Percentiles rank a stretch among this genome's conserved stretches.
phyloP scores from a whole-genome alignment of 1,140 invertebrate species.

The Orussus abietinus region DNA sequence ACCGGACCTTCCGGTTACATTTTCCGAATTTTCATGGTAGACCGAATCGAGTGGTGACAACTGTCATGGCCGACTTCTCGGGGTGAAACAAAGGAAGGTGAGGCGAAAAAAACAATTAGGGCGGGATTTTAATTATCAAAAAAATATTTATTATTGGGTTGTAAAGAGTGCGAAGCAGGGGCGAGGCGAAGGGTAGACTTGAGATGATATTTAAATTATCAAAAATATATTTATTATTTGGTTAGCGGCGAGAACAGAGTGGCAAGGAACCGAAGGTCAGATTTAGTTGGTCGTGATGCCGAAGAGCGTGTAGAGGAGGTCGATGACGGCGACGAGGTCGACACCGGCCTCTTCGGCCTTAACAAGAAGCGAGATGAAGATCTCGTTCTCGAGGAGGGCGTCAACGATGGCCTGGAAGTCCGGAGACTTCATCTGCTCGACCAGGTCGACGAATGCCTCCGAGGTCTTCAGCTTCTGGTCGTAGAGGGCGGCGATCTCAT shows the following conservation, averaged over 20 bases:
- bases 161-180: too few species aligned
- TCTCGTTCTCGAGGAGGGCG: constrained; percentile 12
- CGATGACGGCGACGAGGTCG: constrained; percentile 15
- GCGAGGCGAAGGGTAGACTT: too few species aligned
- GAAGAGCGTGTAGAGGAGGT: constrained; percentile 15
- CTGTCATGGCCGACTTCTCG: too few species aligned
- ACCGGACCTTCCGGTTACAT: too few species aligned
- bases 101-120: too few species aligned
- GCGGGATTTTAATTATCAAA: too few species aligned
- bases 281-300: constrained; percentile 11
- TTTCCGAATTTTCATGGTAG: too few species aligned
- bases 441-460: constrained; percentile 13
- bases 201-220: too few species aligned
- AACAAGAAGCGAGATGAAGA: constrained; percentile 12
- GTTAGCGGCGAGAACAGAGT: neutral
- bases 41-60: too few species aligned
- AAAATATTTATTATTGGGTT: too few species aligned
- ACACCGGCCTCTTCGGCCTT: constrained; percentile 17
- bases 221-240: too few species aligned
- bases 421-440: constrained; percentile 10
- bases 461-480: constrained; percentile 16
- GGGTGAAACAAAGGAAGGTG: too few species aligned
- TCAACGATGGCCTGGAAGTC: constrained; percentile 16
- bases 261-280: constrained; percentile 12
- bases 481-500: constrained; percentile 18